phyloP scores from a whole-genome alignment of 2,797 vertebrate genomes.

The Enteromius treurensis region DNA sequence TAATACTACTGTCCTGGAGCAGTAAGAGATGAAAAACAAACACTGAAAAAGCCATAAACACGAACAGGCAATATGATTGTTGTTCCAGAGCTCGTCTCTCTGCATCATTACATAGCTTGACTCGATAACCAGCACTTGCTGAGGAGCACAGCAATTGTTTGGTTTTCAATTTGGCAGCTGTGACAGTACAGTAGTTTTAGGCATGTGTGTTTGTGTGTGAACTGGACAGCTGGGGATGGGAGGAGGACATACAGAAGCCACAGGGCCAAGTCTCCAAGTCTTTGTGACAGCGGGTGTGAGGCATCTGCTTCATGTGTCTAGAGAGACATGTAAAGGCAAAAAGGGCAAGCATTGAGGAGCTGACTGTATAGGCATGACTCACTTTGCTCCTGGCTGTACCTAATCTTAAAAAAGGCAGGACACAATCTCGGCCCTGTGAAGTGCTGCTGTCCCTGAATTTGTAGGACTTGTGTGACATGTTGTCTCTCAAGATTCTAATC shows the following conservation, averaged over 20 bases:
- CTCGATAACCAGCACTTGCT: slow-evolving; percentile 28
- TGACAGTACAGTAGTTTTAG: neutral
- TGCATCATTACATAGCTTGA: slow-evolving; percentile 23
- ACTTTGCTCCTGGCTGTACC: neutral
- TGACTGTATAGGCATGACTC: slow-evolving; percentile 25
- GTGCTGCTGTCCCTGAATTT: neutral
- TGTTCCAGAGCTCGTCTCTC: slow-evolving; percentile 23
- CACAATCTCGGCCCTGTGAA: neutral
- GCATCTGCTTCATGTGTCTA: slow-evolving; percentile 53
- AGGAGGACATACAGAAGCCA: slow-evolving; percentile 33
- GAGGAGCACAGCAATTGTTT: slow-evolving; percentile 26
- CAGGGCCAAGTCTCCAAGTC: slow-evolving; percentile 48
- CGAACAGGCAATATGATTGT: slow-evolving; percentile 34
- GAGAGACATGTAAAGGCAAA: slow-evolving; percentile 51
- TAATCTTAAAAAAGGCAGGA: slow-evolving; percentile 30
- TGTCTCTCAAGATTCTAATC: slow-evolving; percentile 18
- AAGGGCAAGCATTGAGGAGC: slow-evolving; percentile 21
- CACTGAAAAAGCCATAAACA: slow-evolving; percentile 18
- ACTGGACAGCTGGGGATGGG: slow-evolving; percentile 56
- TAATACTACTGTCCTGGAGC: neutral
- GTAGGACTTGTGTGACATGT: slow-evolving; percentile 20
- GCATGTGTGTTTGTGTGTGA: slow-evolving; percentile 32
- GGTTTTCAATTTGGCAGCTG: slow-evolving; percentile 41
- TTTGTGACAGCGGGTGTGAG: slow-evolving; percentile 52
- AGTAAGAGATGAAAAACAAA: slow-evolving; percentile 26